Evolutionary conservation across 2,888 invertebrate species (phyloP).

Genomic region (Sinotaia quadrata): DNA sequence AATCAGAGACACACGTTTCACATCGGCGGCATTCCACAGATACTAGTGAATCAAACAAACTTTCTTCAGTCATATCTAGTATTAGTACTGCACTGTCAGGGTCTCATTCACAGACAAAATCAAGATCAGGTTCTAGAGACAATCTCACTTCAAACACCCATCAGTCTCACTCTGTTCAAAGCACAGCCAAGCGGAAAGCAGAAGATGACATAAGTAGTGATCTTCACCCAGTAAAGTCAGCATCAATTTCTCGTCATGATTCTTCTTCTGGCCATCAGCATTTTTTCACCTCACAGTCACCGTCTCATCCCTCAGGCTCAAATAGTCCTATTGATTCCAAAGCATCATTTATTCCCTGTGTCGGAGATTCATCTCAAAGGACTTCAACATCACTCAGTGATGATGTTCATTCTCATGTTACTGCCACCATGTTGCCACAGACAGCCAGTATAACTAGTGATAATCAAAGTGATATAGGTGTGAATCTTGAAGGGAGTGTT

Average conservation of each 20-base stretch:
- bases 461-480: conserved; percentile 15
- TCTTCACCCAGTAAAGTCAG: conserved; percentile 5
- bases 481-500: conserved; percentile 23
- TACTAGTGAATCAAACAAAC: conserved; percentile 27
- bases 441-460: conserved; percentile 20
- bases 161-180: neutral
- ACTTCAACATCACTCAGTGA: neutral
- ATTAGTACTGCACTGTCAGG: conserved; percentile 39
- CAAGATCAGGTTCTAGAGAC: conserved; percentile 24
- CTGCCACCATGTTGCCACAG: conserved; percentile 22
- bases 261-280: conserved; percentile 8
- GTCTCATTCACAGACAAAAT: conserved; percentile 10
- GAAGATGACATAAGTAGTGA: conserved; percentile 18
- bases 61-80: conserved; percentile 37
- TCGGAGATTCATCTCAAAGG: neutral
- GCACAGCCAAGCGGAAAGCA: conserved; percentile 24
- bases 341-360: neutral
- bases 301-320: conserved; percentile 2
- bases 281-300: conserved; percentile 3
- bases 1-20: conserved; percentile 9
- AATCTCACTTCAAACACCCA: neutral
- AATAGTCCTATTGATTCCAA: conserved; percentile 23
- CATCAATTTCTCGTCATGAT: neutral
- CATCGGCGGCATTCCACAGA: conserved; percentile 19
- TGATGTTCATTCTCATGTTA: neutral